Evolutionary conservation across 2,888 invertebrate species (phyloP), one percentile per base, ranked within the genome.

Genomic region (Parnassius orleans): DNA sequence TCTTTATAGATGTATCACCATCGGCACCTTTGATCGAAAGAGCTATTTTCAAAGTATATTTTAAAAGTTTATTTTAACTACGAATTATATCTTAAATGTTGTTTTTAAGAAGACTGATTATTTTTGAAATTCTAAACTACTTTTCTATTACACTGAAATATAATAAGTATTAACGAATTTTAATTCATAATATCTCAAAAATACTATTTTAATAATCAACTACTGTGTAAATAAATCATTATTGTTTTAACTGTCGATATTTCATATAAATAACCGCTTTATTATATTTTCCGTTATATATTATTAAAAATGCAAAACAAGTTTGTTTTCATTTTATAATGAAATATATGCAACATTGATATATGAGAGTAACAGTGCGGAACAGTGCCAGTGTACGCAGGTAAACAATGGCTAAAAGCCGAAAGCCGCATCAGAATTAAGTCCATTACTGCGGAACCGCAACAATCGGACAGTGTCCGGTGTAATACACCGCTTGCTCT

Each of bases 321-420:
- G 46, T 53, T 54, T 58, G 50, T 42, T 50, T 54, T 58, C 41
- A 61, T 56, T 50, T 14, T 43, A 60, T 60, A 47, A 56, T 46
- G 43, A 57, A 48, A 53, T 48, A 10, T 48, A 48, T 33, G 57
- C 63, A 61, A 69, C 68, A 67, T 62, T 66, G 68, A 72, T 72
- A 72, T 70, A 72, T 70, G 67, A 57, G 66, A 63, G 64, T 58
- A 66, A 65, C 66, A 68, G 71, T 72, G 66, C 63, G 60, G 51
- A 46, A 59, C 69, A 67, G 60, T 57, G 63, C 65, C 65, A 71
- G 71, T 71, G 72, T 73, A 70, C 59, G 79, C 82, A 84, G 83
- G 88, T 84, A 87, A 87, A 89, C 89, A 90, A 86, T 79, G 83
- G 84, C 85, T 88, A 87, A 88, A 89, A 89, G 89, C 90, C 78